Evolutionary conservation across 2,888 invertebrate genomes (phyloP), one percentile per base, ranked within the genome.

Genomic region (Melinaea marsaeus): DNA sequence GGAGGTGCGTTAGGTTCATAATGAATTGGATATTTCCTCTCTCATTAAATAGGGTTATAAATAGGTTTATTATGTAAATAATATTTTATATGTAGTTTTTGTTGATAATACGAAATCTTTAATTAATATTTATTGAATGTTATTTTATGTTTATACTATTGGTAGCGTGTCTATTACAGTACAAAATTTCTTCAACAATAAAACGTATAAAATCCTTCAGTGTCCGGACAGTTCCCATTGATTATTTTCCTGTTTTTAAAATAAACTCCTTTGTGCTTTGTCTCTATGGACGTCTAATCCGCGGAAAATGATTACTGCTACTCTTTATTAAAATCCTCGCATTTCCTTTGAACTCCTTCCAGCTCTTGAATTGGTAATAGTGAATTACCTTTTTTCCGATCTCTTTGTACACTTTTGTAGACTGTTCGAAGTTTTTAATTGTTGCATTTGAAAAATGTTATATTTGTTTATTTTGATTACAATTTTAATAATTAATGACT

Each of bases 271-370:
- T 59, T 59, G 58, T 59, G 58, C 63, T 67, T 66, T 66, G 63
- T 64, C 67, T 54, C 55, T 34, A 63, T 55, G 42, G 55, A 66
- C 55, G 55, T 58, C 60, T 64, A 63, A 65, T 62, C 65, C 62
- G 61, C 63, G 67, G 66, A 66, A 64, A 65, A 65, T 66, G 42
- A 67, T 64, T 67, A 66, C 56, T 64, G 55, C 57, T 46, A 59
- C 63, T 57, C 59, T 63, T 65, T 63, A 63, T 65, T 62, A 66
- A 64, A 65, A 65, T 63, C 45, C 61, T 51, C 56, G 56, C 59
- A 58, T 65, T 60, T 62, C 57, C 60, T 62, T 64, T 64, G 62
- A 61, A 62, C 46, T 60, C 48, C 37, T 60, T 64, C 51, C 59
- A 57, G n/a, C 55, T 58, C 54, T 59, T 55, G 61, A 63, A 67